Evolutionary conservation across 2,888 invertebrate genomes (phyloP), one percentile per base, ranked within the genome.

Genomic region (Agriopis marginaria): DNA sequence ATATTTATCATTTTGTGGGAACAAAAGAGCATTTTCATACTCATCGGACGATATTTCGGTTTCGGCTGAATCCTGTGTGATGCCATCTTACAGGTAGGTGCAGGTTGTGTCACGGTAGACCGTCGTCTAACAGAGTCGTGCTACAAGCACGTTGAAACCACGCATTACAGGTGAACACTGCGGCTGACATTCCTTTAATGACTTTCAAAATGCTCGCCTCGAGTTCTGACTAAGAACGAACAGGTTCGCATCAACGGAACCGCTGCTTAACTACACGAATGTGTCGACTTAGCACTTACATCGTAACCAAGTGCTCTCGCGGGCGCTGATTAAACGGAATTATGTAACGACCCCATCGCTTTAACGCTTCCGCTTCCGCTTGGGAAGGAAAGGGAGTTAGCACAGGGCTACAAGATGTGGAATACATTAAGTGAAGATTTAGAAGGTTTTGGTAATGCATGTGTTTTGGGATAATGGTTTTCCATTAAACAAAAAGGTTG

Each of bases 231-330:
- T 23, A 45, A 0, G 58, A 32, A 32, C 23, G 6, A 4, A 11
- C 42, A 42, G 32, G 62, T 68, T 68, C 59, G 62, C 51, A 14
- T 1, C 39, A 44, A 42, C 32, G 56, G 39, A 62, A 65, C 58
- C 10, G 56, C 10, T 47, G 14, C 53, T 71, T 63, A 67, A 62
- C 39, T 47, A 17, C 42, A 56, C 66, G 59, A 63, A 67, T 67
- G 67, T 71, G 71, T 67, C 73, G 71, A 70, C 69, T 67, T 67
- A 66, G 71, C 69, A 63, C 71, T 70, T 64, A 64, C 70, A 58
- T 53, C 62, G 58, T 66, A 59, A 62, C 60, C 67, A 47, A 74
- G 72, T 61, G 55, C 70, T 63, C 70, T 71, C 70, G 53, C 40
- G 54, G 63, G 50, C 54, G 65, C 72, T 70, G 67, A 72, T 72